Percentiles rank a stretch among this genome's conserved stretches.
Evolutionary conservation across 2,888 invertebrate genomes (phyloP).

Genomic region (Parapristionchus giblindavisi): DNA sequence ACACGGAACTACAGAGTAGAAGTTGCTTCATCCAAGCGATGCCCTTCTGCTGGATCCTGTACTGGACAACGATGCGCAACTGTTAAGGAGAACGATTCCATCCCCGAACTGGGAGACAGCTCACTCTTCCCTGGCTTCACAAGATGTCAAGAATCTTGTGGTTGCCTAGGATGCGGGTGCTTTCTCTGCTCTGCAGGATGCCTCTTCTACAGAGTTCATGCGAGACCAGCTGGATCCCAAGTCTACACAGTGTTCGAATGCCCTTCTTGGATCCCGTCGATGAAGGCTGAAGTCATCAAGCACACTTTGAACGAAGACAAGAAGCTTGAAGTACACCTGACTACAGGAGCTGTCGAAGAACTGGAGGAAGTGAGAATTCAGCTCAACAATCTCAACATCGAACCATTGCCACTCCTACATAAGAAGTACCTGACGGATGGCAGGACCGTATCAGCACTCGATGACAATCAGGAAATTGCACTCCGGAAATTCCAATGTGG

Average conservation of each 20-base stretch:
- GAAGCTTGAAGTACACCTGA: neutral
- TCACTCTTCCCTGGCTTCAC: neutral
- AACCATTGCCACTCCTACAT: neutral
- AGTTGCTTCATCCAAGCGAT: conserved; percentile 18
- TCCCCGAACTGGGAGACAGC: conserved; percentile 13
- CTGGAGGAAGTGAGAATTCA: neutral
- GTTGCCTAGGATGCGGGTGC: conserved; percentile 32
- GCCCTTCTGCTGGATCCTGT: conserved; percentile 5
- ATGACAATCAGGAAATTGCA: neutral
- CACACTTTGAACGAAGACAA: neutral
- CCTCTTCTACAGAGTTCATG: conserved; percentile 1
- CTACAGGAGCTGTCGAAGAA: neutral
- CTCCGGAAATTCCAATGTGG: neutral
- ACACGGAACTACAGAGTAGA: neutral
- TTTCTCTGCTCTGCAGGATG: conserved; percentile 7
- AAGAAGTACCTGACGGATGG: neutral
- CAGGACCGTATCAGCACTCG: neutral
- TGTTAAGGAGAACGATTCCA: neutral
- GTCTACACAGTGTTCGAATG: neutral
- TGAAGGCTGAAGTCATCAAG: neutral
- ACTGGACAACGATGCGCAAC: neutral
- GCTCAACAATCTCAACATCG: neutral
- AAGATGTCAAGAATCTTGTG: neutral
- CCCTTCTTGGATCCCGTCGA: neutral
- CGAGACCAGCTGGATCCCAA: too few species aligned